phyloP scores from a whole-genome alignment of 2,888 invertebrate genomes.

The Perizoma affinitatum region DNA sequence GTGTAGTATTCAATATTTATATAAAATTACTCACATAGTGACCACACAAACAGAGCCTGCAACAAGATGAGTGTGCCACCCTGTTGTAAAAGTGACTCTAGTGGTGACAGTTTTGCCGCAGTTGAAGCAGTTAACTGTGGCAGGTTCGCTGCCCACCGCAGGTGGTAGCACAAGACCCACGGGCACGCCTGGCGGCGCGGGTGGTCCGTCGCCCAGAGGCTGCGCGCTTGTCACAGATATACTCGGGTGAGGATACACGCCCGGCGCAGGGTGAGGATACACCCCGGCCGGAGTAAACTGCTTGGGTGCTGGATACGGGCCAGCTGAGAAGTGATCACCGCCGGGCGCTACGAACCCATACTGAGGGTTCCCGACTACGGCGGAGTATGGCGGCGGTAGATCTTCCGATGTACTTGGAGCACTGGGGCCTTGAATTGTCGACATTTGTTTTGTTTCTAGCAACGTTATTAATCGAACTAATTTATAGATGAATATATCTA shows the following conservation, averaged over 20 bases:
- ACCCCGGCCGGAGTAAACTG: constrained; percentile 72
- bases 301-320: constrained; percentile 59
- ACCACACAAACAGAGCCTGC: constrained; percentile 77
- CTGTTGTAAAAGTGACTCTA: constrained; percentile 76
- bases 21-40: constrained; percentile 68
- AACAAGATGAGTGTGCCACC: constrained; percentile 79
- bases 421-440: constrained; percentile 47
- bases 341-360: constrained; percentile 65
- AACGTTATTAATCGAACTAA: not conserved
- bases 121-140: constrained; percentile 75
- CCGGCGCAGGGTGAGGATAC: constrained; percentile 65
- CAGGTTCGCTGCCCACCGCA: constrained; percentile 74
- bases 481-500: no score
- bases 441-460: constrained; percentile 12
- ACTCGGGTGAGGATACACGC: constrained; percentile 63
- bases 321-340: constrained; percentile 39
- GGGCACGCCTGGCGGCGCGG: constrained; percentile 57
- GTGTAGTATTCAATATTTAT: not conserved
- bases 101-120: constrained; percentile 77
- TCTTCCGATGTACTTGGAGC: constrained; percentile 65
- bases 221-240: constrained; percentile 57
- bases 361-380: constrained; percentile 72
- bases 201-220: constrained; percentile 55
- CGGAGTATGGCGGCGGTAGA: constrained; percentile 77
- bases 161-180: constrained; percentile 69